These are phyloP conservation scores for Taurulus bubalis DNA, from an alignment of 2,113 vertebrate genomes.

Conservation along the genomic window DNA sequence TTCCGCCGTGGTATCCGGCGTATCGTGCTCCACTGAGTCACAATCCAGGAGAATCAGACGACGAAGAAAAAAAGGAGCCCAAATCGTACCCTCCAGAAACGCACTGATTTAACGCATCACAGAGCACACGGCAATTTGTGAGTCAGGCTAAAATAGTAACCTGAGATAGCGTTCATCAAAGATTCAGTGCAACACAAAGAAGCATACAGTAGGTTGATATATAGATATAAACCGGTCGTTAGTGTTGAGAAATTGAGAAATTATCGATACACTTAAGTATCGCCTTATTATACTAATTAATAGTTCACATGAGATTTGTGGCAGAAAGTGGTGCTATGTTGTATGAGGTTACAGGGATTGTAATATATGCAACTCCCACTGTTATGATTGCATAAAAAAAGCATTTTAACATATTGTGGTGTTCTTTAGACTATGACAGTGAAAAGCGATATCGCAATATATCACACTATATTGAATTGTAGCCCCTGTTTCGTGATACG, in stretches of 20 bases:
- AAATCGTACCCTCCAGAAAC: constrained; percentile 55
- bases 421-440: not conserved
- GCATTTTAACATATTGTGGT: not conserved
- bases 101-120: constrained; percentile 44
- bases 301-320: not conserved
- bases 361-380: not conserved
- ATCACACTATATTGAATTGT: not conserved
- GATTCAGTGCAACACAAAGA: not conserved
- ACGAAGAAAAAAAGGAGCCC: not conserved
- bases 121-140: not conserved
- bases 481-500: not conserved
- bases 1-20: constrained; percentile 25
- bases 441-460: not conserved
- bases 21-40: constrained; percentile 40
- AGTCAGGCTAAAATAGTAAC: not conserved
- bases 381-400: not conserved
- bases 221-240: not conserved
- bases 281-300: not conserved
- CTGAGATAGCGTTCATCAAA: not conserved
- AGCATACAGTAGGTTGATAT: not conserved
- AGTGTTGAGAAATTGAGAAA: not conserved
- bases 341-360: not conserved
- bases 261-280: not conserved
- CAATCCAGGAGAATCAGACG: constrained; percentile 29
- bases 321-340: not conserved